Evolutionary conservation across 2,888 invertebrate genomes (phyloP).

Genomic region (Drosophila suboccidentalis): DNA sequence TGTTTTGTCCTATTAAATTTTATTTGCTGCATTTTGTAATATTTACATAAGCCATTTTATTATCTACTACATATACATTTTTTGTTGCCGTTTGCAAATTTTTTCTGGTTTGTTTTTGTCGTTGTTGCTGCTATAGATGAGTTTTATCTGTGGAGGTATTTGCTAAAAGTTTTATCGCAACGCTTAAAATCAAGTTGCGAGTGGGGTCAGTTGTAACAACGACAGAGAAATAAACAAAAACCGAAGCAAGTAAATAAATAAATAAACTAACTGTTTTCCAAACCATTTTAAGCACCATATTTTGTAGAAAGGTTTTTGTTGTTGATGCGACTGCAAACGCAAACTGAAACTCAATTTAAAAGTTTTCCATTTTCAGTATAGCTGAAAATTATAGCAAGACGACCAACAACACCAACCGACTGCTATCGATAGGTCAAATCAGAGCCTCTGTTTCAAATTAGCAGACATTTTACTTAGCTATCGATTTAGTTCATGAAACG

Average conservation of each 20-base stretch:
- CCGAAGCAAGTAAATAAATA: constrained; percentile 46
- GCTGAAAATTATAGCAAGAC: constrained; percentile 14
- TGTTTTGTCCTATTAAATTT: not conserved
- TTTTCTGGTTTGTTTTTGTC: constrained; percentile 1
- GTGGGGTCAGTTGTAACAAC: constrained; percentile 31
- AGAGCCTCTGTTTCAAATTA: constrained; percentile 5
- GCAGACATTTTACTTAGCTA: constrained; percentile 3
- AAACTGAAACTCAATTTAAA: constrained; percentile 52
- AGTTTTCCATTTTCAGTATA: constrained; percentile 31
- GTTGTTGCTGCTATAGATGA: constrained; percentile 19
- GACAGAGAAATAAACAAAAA: constrained; percentile 7
- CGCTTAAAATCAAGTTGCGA: constrained; percentile 57
- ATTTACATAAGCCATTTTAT: constrained; percentile 77
- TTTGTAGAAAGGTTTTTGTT: constrained; percentile 32
- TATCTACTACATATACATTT: constrained; percentile 54
- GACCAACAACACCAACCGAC: constrained; percentile 5
- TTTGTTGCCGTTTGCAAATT: constrained; percentile 20
- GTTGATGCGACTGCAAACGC: constrained; percentile 24
- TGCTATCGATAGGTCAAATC: constrained; percentile 14
- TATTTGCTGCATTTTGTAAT: constrained; percentile 46
- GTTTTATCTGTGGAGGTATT: constrained; percentile 75
- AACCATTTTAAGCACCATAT: constrained; percentile 68
- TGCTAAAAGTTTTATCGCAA: constrained; percentile 80
- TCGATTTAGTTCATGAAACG: constrained; percentile 58
- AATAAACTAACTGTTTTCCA: constrained; percentile 64